Evolutionary conservation across 2,797 vertebrate species (phyloP), one percentile per base, ranked within the genome.

Genomic region (Cottoperca gobio): DNA sequence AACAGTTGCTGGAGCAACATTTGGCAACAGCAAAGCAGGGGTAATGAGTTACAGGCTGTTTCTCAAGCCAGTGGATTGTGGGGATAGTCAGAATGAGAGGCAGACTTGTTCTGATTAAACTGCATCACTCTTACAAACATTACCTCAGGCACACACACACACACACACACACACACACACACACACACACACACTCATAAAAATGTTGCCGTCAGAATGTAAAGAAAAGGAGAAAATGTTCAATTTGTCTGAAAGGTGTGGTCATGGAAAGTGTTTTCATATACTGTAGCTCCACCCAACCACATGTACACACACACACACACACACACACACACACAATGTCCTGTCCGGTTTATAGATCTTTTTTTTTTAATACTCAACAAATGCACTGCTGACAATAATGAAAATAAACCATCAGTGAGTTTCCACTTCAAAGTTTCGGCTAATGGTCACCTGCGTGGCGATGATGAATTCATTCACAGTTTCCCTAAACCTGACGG

Each of bases 201-300:
- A 86, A 68, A 64, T 2, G 3, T 6, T 65, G 28, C 54, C 73
- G 61, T 72, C 61, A 60, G 33, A 14, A 64, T 57, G 35, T 48
- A 37, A 61, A 67, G n/a, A n/a, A 76, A 71, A 55, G 17, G 11
- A 55, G 26, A 83, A 68, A 73, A 84, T 10, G 67, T 78, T n/a
- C 60, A 76, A 68, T 77, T 76, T 83, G 87, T 85, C 63, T 87
- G 28, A 54, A 65, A 88, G 84, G 73, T 72, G 91, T 74, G 82
- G 89, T 84, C 79, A 78, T 75, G 82, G 80, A 91, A 91, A 91
- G 48, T 62, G 53, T 79, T 83, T 76, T 78, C 64, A 73, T 61
- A 73, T 48, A 57, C 21, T 66, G 69, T 40, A 77, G 65, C 82
- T 68, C 77, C 84, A 74, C 86, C 77, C 84, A 79, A 46, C 4